Evolutionary conservation across 1,140 invertebrate genomes (phyloP), one percentile per base, ranked within the genome.

Genomic region (Pristionchus pacificus): DNA sequence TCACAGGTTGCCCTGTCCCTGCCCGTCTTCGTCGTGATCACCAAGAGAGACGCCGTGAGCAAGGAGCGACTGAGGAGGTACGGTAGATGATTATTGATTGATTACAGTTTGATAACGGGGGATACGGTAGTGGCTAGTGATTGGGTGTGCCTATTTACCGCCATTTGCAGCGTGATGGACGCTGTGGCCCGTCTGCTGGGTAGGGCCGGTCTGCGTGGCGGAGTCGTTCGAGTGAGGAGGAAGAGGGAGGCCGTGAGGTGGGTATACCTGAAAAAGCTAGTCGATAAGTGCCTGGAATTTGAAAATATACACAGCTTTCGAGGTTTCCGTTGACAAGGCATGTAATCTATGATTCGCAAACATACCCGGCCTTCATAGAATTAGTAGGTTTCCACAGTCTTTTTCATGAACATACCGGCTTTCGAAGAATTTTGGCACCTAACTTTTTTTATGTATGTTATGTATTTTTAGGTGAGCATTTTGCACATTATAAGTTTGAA

Each of bases 1-100:
- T n/a, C n/a, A n/a, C n/a, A n/a, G n/a, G n/a, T n/a, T 1, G 92
- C 92, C 0, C 84, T 96, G 32, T 90, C 93, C 77, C 89, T 95
- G 76, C 92, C 93, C 0, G 90, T 95, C 82, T 92, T 95, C 80
- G 89, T 93, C 59, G 90, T 95, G 2, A 87, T 96, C 30, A 95
- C 92, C 60, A 96, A 96, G 87, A 90, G 89, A 62, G 93, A 97
- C 84, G 85, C 92, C 15, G 84, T 85, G 2, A 77, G 78, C 25
- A 70, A 78, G 2, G 88, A 88, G n/a, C 88, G 80, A 58, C 84
- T 87, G 19, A 84, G 87, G n/a, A n/a, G n/a, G n/a, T n/a, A 14
- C 86, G 88, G 62, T 89, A 88, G 31, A 60, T 71, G 14, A 27
- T 55, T 57, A n/a, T 19, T 25, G 32, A 2, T 60, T 68, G 13